phyloP scores from a whole-genome alignment of 2,113 vertebrate species.

The Hiodon tergisus region DNA sequence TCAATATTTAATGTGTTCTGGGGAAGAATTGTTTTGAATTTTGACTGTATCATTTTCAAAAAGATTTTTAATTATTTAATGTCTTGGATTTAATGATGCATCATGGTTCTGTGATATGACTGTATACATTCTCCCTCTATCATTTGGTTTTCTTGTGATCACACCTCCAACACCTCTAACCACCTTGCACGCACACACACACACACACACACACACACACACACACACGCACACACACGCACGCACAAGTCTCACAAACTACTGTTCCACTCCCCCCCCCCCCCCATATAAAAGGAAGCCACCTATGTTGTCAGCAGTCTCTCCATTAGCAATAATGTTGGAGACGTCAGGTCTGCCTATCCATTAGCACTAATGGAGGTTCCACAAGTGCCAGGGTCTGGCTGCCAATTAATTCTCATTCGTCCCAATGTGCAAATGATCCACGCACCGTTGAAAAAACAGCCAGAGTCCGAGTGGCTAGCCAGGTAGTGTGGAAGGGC shows the following conservation, averaged over 20 bases:
- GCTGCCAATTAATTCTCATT: slow-evolving; percentile 26
- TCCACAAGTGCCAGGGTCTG: slow-evolving; percentile 24
- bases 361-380: slow-evolving; percentile 49
- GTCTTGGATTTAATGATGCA: too few species aligned
- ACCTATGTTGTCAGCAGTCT: slow-evolving; percentile 46
- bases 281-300: slow-evolving; percentile 35
- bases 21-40: neutral
- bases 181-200: neutral
- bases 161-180: neutral
- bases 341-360: slow-evolving; percentile 46
- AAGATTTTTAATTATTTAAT: too few species aligned
- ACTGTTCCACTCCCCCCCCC: slow-evolving; percentile 1
- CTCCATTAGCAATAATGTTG: slow-evolving; percentile 48
- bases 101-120: too few species aligned
- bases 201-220: slow-evolving; percentile 11
- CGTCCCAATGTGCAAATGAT: slow-evolving; percentile 34
- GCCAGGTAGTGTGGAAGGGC: slow-evolving; percentile 17
- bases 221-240: slow-evolving; percentile 28
- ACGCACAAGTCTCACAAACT: neutral
- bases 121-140: too few species aligned
- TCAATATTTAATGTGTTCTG: neutral
- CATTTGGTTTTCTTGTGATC: neutral
- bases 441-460: slow-evolving; percentile 32
- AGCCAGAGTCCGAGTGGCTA: slow-evolving; percentile 18
- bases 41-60: neutral